A percentile compares a stretch with the other conserved stretches of the same genome.
phyloP scores from a whole-genome alignment of 2,797 vertebrate species.

The Tenualosa thibaudeaui region DNA sequence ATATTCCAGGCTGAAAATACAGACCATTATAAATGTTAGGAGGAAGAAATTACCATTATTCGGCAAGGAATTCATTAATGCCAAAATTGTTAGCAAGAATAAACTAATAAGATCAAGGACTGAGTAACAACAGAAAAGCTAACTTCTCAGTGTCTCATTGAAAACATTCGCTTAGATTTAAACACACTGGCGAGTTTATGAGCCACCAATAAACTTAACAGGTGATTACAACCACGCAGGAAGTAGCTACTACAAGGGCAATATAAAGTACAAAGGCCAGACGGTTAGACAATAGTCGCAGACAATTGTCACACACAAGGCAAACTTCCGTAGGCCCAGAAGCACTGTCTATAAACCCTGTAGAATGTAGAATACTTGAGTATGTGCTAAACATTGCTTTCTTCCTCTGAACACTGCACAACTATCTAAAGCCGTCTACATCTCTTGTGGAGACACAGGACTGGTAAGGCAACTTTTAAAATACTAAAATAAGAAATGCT shows the following conservation, averaged over 20 bases:
- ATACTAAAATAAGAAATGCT: neutral
- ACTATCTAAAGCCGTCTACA: neutral
- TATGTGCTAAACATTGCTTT: neutral
- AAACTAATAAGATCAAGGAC: neutral
- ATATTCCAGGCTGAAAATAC: neutral
- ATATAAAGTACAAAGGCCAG: slow-evolving; percentile 68
- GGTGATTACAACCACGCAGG: slow-evolving; percentile 80
- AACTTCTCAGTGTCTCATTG: neutral
- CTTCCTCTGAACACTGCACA: neutral
- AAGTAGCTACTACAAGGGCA: slow-evolving; percentile 67
- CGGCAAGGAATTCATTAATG: neutral
- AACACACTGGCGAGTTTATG: slow-evolving; percentile 76
- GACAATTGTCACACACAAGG: slow-evolving; percentile 38
- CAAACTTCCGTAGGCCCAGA: slow-evolving; percentile 36
- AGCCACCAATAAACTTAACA: slow-evolving; percentile 85
- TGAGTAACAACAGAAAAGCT: neutral
- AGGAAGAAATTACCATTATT: neutral
- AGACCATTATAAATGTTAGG: neutral
- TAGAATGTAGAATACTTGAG: neutral
- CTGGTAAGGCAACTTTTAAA: slow-evolving; percentile 2
- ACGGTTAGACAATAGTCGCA: slow-evolving; percentile 43
- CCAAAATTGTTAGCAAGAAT: neutral
- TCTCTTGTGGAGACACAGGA: neutral
- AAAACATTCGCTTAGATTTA: slow-evolving; percentile 28
- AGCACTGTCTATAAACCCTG: slow-evolving; percentile 5